phyloP scores from a whole-genome alignment of 2,113 vertebrate species.

The Mastomys natalensis region DNA sequence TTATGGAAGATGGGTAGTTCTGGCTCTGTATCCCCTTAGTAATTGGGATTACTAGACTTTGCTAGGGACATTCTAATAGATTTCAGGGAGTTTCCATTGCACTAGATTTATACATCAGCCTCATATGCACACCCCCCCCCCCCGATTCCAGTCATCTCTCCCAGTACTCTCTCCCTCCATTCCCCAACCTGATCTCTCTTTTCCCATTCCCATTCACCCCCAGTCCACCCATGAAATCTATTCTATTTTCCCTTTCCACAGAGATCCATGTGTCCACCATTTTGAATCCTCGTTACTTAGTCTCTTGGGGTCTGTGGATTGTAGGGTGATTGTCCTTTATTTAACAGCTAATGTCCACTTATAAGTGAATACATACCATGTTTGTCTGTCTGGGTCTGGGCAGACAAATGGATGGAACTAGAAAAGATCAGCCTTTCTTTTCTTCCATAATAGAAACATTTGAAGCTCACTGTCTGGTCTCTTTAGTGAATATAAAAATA shows the following conservation, averaged over 20 bases:
- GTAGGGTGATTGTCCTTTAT: background rate
- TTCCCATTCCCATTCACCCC: background rate
- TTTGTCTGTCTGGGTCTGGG: background rate
- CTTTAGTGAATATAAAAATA: background rate
- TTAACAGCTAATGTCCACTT: background rate
- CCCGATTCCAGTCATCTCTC: background rate
- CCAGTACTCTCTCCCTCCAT: background rate
- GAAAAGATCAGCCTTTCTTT: background rate
- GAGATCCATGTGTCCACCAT: background rate
- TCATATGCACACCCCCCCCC: background rate
- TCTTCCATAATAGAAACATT: conserved; percentile 9
- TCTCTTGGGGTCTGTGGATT: background rate
- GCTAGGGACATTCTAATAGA: too few relatives aligned
- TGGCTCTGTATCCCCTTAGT: background rate
- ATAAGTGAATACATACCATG: background rate
- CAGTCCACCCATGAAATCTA: background rate
- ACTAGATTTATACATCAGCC: background rate
- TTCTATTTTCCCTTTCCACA: background rate
- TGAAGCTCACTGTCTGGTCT: background rate
- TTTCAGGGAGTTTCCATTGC: background rate
- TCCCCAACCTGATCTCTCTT: background rate
- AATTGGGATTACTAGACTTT: background rate
- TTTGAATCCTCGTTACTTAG: background rate
- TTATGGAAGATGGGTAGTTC: background rate
- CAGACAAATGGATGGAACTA: background rate